Evolutionary conservation across 2,888 invertebrate genomes (phyloP), one percentile per base, ranked within the genome.

Genomic region (Oscheius myriophilus): DNA sequence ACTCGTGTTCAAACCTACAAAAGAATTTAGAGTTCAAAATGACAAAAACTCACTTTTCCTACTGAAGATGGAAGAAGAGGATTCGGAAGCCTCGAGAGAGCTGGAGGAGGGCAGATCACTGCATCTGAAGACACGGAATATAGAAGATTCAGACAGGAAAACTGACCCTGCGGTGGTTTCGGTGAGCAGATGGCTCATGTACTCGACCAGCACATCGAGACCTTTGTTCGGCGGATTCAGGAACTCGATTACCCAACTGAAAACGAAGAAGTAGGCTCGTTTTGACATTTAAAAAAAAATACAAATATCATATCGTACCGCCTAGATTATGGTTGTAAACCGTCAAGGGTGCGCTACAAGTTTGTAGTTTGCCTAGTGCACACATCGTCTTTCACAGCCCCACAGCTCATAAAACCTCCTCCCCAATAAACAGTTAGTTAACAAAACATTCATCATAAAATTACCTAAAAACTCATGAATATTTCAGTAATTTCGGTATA

Each of bases 171-270:
- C 26, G 54, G 52, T 43, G 4, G 61, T 46, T 51, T 78, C 78
- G 7, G 71, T 72, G 14, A 86, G 82, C 4, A 86, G 67, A 23
- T 87, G 87, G 33, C 94, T 94, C 85, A 98, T 91, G 90, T 98
- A 98, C 89, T 97, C 96, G 84, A 98, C 93, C 80, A 98, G 90
- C 75, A 96, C 94, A 89, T 96, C 96, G 80, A 98, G 89, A 18
- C 98, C 98, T 87, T 93, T 92, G 89, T 97, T 96, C 81, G 93
- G 92, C 84, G 96, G 94, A 89, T 95, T 94, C 73, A 98, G 90
- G 89, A 98, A 98, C 89, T 96, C 95, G 84, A 95, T 92, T 66
- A 98, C 98, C 98, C 98, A 98, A 90, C 95, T 95, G 88, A 33
- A 90, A 88, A 79, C 57, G 73, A 77, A 11, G 58, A 25, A n/a